Base-by-base conservation (phyloP, 2,113 vertebrate species). In the Caloenas nicobarica region DNA sequence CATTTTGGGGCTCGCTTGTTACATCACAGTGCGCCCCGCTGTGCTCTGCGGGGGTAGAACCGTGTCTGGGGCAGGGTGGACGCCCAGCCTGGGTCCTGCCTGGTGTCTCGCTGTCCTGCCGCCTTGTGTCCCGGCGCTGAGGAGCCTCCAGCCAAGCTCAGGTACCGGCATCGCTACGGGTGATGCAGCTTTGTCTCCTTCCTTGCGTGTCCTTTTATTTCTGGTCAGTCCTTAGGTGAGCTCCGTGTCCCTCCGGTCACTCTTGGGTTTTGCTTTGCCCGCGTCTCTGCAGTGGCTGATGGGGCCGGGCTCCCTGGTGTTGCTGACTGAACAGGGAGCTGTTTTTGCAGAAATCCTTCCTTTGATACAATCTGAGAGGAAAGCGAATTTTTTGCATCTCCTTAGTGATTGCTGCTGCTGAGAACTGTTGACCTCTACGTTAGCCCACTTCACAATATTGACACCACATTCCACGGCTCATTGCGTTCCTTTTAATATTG, bases 121-220 rank as follows among this genome's bases (percentile, higher is more conserved):
- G 25, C 6, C 0, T 26, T 10, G 22, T 70, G 60, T 44, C 46
- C 60, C 36, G 17, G 83, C 4, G 0, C 34, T 1, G 0, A 1
- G 7, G 16, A 70, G 40, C 40, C 53, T 2, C 1, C 36, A 19
- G 79, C 36, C 33, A 9, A 18, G 57, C 23, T 24, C 34, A 9
- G 51, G 56, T 19, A 1, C 15, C 31, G 73, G 46, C 69, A 9
- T 2, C 0, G 0, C 42, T 3, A 0, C 3, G 16, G 11, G 61
- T 10, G 70, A 3, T 16, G 42, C 76, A 34, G 80, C 40, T 36
- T 13, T 34, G 34, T 44, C 42, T 26, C 38, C 38, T 74, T 24
- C 60, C 26, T 4, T 1, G 42, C 4, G n/a, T 2, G 6, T 22
- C 68, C 80, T 13, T 11, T 31, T 46, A 5, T 10, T 51, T 21